Evolutionary conservation across 2,888 invertebrate species (phyloP).

Genomic region (Drosophila fungiperda): DNA sequence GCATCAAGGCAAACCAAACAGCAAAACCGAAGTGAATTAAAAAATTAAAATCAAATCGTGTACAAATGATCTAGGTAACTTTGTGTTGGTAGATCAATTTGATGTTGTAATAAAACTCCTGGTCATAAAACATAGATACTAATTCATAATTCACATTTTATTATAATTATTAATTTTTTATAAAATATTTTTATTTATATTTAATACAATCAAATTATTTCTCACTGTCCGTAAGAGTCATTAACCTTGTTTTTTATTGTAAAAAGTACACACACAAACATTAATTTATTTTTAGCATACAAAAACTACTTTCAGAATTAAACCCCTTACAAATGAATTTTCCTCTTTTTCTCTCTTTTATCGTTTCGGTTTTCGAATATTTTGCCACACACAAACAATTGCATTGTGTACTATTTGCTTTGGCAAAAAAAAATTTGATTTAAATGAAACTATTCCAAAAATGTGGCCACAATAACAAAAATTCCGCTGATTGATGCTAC

Average conservation of each 20-base stretch:
- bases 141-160: conserved; percentile 29
- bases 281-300: conserved; percentile 41
- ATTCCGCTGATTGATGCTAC: conserved; percentile 61
- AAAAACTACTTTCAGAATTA: conserved; percentile 31
- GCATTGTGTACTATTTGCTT: conserved; percentile 40
- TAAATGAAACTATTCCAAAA: conserved; percentile 62
- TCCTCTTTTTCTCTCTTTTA: conserved; percentile 65
- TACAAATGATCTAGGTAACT: conserved; percentile 21
- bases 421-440: conserved; percentile 60
- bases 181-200: conserved; percentile 10
- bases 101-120: conserved; percentile 39
- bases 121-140: conserved; percentile 19
- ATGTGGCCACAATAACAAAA: conserved; percentile 56
- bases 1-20: conserved; percentile 68
- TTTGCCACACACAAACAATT: conserved; percentile 57
- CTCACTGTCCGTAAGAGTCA: conserved; percentile 24
- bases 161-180: conserved; percentile 5
- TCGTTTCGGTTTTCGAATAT: conserved; percentile 57
- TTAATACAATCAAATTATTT: conserved; percentile 6
- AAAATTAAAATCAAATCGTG: conserved; percentile 1
- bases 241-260: conserved; percentile 24
- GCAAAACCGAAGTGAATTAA: conserved; percentile 23
- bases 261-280: conserved; percentile 16
- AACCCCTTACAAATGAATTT: conserved; percentile 68
- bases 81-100: conserved; percentile 10